Evolutionary conservation across 2,888 invertebrate genomes (phyloP).

Genomic region (Metacarcinus magister): DNA sequence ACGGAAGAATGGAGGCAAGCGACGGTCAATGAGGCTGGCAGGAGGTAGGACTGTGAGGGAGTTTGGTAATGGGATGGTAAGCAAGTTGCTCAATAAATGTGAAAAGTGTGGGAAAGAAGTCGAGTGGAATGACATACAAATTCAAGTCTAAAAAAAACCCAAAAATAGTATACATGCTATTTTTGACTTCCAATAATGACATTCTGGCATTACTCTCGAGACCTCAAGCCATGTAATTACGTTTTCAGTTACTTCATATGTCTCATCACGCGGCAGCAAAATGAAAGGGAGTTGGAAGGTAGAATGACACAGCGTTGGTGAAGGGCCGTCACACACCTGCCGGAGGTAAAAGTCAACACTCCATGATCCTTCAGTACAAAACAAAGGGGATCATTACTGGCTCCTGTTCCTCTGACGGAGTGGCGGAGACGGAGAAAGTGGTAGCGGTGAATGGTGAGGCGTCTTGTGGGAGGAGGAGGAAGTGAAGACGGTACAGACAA

Average conservation of each 20-base stretch:
- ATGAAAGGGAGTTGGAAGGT: conserved; percentile 26
- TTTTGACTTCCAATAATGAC: neutral
- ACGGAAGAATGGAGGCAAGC: neutral
- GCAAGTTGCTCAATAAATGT: neutral
- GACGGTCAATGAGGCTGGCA: neutral
- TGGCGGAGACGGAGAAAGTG: conserved; percentile 28
- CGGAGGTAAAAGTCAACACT: conserved; percentile 51
- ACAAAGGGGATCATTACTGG: conserved; percentile 40
- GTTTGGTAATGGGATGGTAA: neutral
- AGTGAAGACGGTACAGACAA: neutral
- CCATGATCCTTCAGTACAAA: conserved; percentile 9
- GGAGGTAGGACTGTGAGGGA: neutral
- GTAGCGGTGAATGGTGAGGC: neutral
- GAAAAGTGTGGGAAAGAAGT: neutral
- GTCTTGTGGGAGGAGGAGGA: conserved; percentile 4
- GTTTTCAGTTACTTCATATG: neutral
- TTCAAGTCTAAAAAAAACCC: neutral
- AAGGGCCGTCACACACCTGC: conserved; percentile 23
- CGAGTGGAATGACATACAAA: neutral
- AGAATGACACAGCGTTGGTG: neutral
- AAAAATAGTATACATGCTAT: neutral
- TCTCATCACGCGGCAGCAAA: conserved; percentile 9
- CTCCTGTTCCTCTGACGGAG: conserved; percentile 29
- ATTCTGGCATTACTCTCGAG: conserved; percentile 11
- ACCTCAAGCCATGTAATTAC: neutral